A percentile compares a stretch with the other conserved stretches of the same genome.
Evolutionary conservation across 2,113 vertebrate genomes (phyloP).

Genomic region (Triplophysa rosa): DNA sequence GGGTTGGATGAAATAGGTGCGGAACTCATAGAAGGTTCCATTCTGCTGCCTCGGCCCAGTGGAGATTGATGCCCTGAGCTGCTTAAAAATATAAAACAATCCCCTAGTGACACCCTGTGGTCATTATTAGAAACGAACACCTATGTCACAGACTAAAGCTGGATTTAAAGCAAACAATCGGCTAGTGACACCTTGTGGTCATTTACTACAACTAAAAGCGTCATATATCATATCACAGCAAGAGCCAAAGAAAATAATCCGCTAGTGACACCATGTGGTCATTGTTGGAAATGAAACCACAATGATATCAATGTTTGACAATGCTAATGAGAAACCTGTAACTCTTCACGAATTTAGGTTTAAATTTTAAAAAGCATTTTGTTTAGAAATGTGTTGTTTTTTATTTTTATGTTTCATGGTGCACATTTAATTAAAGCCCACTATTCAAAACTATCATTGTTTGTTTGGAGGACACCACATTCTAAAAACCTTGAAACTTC

Average conservation of each 20-base stretch:
- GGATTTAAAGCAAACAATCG: too few relatives aligned
- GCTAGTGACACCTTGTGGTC: too few relatives aligned
- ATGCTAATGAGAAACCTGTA: too few relatives aligned
- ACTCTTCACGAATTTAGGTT: too few relatives aligned
- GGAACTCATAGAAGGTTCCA: conserved; percentile 85
- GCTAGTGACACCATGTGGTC: conserved; percentile 43
- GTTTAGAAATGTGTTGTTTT: too few relatives aligned
- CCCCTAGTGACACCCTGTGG: conserved; percentile 44
- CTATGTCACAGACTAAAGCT: too few relatives aligned
- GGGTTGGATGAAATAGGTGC: conserved; percentile 83
- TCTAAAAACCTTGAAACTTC: background rate
- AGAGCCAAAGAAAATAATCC: background rate
- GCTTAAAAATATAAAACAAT: conserved; percentile 14
- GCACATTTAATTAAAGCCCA: background rate
- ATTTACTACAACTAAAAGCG: too few relatives aligned
- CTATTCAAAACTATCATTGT: background rate
- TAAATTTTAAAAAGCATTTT: too few relatives aligned
- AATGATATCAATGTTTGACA: too few relatives aligned
- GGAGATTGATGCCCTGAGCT: conserved; percentile 66
- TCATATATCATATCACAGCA: too few relatives aligned
- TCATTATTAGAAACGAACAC: background rate
- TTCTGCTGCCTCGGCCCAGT: conserved; percentile 77
- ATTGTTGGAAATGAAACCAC: background rate
- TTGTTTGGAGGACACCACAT: background rate
- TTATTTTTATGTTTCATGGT: too few relatives aligned